A percentile compares a stretch with the other conserved stretches of the same genome.
Conservation (phyloP, 2,113 vertebrate species). For the Clarias magur region DNA sequence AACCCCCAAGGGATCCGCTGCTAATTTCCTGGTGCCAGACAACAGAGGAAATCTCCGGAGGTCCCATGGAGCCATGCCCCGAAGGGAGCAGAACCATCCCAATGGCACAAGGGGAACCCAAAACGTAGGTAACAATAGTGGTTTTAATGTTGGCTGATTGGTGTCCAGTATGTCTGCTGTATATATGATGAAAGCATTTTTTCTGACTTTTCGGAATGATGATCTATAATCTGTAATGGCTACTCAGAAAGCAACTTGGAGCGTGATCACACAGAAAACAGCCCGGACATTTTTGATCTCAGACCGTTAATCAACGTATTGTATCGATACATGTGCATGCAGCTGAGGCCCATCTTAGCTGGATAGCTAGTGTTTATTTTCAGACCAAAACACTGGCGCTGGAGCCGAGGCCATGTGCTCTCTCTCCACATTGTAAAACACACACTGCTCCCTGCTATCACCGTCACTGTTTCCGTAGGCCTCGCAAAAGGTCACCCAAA, state of each 20-base stretch:
- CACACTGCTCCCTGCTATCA: conserved; percentile 53
- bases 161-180: not conserved
- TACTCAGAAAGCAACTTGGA: not conserved
- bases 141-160: no score
- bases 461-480: conserved; percentile 66
- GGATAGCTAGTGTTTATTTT: conserved; percentile 63
- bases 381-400: conserved; percentile 63
- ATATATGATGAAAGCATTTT: not conserved
- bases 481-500: conserved; percentile 73
- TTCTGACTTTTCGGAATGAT: not conserved
- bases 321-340: conserved; percentile 39
- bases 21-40: no score
- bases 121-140: no score
- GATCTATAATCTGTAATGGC: not conserved
- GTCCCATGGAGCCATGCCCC: no score
- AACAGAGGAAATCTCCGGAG: no score
- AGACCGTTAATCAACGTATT: not conserved
- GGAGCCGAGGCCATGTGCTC: conserved; percentile 45
- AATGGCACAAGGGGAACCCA: no score
- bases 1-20: no score
- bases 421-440: conserved; percentile 33
- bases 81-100: no score
- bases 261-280: not conserved
- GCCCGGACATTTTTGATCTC: not conserved
- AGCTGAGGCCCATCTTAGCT: conserved; percentile 42